These are phyloP conservation scores for Dromas ardeola DNA, from an alignment of 2,113 vertebrate species.

Conservation along the genomic window DNA sequence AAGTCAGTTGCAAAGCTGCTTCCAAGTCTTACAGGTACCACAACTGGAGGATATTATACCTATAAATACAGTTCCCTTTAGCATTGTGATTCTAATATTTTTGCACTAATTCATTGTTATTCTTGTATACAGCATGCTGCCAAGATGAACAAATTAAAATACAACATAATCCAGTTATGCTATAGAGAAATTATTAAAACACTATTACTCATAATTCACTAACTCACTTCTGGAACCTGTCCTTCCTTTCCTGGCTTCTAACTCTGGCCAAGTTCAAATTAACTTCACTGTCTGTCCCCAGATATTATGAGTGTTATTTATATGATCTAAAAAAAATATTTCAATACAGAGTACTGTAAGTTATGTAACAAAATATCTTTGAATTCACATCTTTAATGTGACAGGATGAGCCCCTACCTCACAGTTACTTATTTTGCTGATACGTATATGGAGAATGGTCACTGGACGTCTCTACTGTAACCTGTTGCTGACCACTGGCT, in stretches of 20 bases:
- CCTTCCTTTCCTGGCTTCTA: background rate
- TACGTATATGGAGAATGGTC: constrained; percentile 95
- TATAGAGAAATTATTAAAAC: background rate
- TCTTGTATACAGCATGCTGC: background rate
- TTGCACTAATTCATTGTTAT: background rate
- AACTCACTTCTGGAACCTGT: background rate
- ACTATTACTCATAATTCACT: background rate
- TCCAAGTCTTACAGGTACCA: background rate
- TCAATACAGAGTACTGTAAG: background rate
- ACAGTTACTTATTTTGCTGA: constrained; percentile 94
- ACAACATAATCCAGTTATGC: background rate
- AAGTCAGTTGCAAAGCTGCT: background rate
- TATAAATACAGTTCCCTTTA: background rate
- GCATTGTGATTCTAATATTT: background rate
- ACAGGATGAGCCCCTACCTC: constrained; percentile 76
- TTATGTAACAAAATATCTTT: background rate
- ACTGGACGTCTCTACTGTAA: constrained; percentile 88
- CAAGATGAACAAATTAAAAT: constrained; percentile 22
- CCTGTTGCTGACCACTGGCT: constrained; percentile 89
- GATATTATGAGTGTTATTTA: background rate
- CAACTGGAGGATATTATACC: background rate
- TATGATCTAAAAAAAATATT: background rate
- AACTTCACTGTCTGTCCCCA: background rate
- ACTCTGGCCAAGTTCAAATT: background rate
- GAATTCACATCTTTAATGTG: constrained; percentile 10